Percentiles rank a stretch among this genome's conserved stretches.
These are phyloP conservation scores for Channa argus DNA, from an alignment of 2,113 vertebrate genomes.

Conservation along the genomic window DNA sequence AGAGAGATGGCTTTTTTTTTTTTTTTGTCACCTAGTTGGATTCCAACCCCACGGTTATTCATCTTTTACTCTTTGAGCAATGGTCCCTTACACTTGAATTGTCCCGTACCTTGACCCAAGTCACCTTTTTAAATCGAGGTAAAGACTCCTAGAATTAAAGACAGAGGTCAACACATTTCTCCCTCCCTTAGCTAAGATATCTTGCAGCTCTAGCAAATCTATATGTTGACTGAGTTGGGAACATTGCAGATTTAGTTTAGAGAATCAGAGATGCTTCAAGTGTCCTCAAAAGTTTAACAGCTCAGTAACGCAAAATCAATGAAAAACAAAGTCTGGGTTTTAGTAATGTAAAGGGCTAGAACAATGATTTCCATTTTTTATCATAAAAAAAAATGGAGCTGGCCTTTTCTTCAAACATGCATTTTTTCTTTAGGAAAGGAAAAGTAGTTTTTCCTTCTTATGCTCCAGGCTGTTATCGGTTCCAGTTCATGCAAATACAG, in stretches of 20 bases:
- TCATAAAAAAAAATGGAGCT: conserved; percentile 1
- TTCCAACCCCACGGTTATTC: too few relatives aligned
- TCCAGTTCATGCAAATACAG: conserved; percentile 13
- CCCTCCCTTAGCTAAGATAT: too few relatives aligned
- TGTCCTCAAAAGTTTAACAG: background rate
- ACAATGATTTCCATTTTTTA: background rate
- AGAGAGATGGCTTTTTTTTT: too few relatives aligned
- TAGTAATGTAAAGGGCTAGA: background rate
- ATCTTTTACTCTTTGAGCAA: too few relatives aligned
- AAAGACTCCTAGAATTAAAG: too few relatives aligned
- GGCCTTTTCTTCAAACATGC: conserved; percentile 10
- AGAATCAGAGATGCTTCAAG: background rate
- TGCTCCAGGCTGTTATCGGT: background rate
- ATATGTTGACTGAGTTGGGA: background rate
- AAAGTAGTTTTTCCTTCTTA: conserved; percentile 17
- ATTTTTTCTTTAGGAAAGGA: background rate
- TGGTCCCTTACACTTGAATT: too few relatives aligned
- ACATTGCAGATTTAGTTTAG: background rate
- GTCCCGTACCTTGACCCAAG: too few relatives aligned
- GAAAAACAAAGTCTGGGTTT: too few relatives aligned
- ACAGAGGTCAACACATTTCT: too few relatives aligned
- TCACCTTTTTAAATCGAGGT: too few relatives aligned
- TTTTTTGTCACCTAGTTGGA: too few relatives aligned
- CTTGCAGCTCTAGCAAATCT: background rate
- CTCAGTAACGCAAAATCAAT: too few relatives aligned